A percentile compares a stretch with the other conserved stretches of the same genome.
Conservation (phyloP, 2,797 vertebrate species). For the Glossophaga mutica region DNA sequence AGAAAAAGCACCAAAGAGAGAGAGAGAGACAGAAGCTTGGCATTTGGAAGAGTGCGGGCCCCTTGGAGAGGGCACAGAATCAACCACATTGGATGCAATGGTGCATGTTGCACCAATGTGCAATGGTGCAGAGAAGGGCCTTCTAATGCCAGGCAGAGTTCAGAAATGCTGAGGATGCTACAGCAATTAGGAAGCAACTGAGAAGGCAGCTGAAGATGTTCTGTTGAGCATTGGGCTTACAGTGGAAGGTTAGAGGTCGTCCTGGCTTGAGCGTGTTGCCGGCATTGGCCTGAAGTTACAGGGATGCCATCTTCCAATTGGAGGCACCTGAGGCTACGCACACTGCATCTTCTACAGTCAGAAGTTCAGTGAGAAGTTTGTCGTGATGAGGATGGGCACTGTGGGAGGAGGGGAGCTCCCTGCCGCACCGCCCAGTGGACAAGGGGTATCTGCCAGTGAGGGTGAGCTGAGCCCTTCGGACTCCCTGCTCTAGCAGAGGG, state of each 20-base stretch:
- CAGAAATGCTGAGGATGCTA: background rate
- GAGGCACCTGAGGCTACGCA: background rate
- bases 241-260: background rate
- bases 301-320: background rate
- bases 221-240: background rate
- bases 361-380: background rate
- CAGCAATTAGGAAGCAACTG: background rate
- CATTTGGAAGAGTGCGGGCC: rapidly evolving
- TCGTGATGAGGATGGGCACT: no score
- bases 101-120: no score
- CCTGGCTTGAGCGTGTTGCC: background rate
- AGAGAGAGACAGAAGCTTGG: background rate
- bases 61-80: background rate
- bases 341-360: background rate
- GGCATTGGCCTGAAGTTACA: background rate
- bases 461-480: rapidly evolving
- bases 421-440: rapidly evolving
- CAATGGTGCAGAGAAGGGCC: background rate
- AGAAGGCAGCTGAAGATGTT: background rate
- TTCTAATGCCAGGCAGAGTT: background rate
- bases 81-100: rapidly evolving
- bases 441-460: no score
- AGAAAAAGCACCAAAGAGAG: background rate
- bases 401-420: background rate
- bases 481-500: background rate